Base-by-base conservation (phyloP, 2,888 invertebrate genomes). In the Agapostemon virescens region DNA sequence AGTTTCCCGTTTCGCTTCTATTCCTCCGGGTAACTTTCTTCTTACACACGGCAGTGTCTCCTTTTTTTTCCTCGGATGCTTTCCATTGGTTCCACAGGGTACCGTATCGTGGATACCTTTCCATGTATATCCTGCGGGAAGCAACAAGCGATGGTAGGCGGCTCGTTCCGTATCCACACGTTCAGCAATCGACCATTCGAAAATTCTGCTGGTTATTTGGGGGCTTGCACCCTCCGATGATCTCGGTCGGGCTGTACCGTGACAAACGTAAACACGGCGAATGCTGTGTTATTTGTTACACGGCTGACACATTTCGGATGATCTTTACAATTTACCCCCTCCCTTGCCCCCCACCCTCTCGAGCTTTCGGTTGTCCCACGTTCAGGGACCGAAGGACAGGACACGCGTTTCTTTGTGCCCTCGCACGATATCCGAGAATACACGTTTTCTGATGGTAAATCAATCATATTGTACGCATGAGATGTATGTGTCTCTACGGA, bases 151-250 rank as follows among this genome's bases (percentile, higher is more conserved):
- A 6, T 26, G 55, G 15, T 55, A 55, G 55, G 30, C 55, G 55
- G 15, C 2, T 55, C 55, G 55, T 55, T 55, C 55, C 55, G 55
- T 13, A 17, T 55, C 26, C 26, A 55, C 55, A 13, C 55, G 26
- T n/a, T 49, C 49, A n/a, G 49, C n/a, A 49, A 49, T n/a, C 49
- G 49, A 49, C 11, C 49, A 49, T n/a, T n/a, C 49, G 49, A 49
- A 49, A 49, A 49, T 49, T 49, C 49, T 49, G 49, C n/a, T 49
- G 49, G 49, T 49, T 49, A 49, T 49, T 49, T 49, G n/a, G n/a
- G 49, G n/a, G 49, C 11, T n/a, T n/a, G 49, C 49, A n/a, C 49
- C 20, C n/a, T 3, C 7, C 49, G 49, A n/a, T 49, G 49, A 49
- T 49, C n/a, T 49, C n/a, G n/a, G 20, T 9, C 11, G 38, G 38